Evolutionary conservation across 2,113 vertebrate species (phyloP), one percentile per base, ranked within the genome.

Genomic region (Oncorhynchus kisutch): DNA sequence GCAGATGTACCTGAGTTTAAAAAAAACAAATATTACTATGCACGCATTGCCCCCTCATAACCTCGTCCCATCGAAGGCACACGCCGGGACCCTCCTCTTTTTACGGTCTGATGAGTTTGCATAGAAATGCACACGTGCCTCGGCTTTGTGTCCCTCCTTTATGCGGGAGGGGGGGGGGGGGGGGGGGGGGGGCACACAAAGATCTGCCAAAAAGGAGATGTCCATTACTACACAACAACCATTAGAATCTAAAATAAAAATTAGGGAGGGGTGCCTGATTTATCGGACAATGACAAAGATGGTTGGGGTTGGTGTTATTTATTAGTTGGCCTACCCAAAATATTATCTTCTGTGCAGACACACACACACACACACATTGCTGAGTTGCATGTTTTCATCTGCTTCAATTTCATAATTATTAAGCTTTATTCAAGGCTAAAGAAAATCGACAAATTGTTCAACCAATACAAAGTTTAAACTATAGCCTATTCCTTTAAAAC

Each of bases 21-120:
- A 27, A 27, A 27, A 27, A 27, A 27, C 0, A 27, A 2, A 27
- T 90, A 74, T 79, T 84, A 77, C 68, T 57, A 78, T 65, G 79
- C 69, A 72, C 67, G 48, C 64, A 29, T 48, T 76, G 59, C 74
- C 78, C 64, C 80, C 73, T 71, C 82, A 75, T 81, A 80, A 82
- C 86, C 80, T 78, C 60, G 45, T 70, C 84, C 67, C 84, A 82
- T 84, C 77, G 77, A 80, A 80, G 87, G 89, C 94, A 94, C 95
- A 93, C 94, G 93, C 93, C 92, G 88, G 82, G 85, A 92, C 88
- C 91, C 91, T 91, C 93, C 92, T 92, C 91, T 88, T 90, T 93
- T 93, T 87, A 94, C 93, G 94, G 91, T 94, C 94, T 90, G 92
- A 91, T 94, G 94, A 87, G 78, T 91, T 88, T 92, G 88, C 91